phyloP scores from a whole-genome alignment of 2,888 invertebrate genomes.

The Odontothrips loti region DNA sequence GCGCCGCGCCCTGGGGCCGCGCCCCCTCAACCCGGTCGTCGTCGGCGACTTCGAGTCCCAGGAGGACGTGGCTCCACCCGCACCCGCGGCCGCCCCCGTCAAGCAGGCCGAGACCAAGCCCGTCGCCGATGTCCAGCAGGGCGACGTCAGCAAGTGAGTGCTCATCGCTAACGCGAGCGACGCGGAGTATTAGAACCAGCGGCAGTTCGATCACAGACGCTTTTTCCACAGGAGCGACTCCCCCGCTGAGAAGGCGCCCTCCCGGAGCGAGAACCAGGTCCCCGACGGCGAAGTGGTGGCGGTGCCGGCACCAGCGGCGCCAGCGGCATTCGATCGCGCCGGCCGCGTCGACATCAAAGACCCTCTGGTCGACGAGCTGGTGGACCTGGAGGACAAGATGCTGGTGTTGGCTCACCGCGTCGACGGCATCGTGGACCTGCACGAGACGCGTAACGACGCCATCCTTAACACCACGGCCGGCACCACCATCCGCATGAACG shows the following conservation, averaged over 20 bases:
- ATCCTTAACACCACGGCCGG: neutral
- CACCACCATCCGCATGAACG: conserved; percentile 54
- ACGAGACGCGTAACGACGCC: neutral
- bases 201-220: too few relatives aligned
- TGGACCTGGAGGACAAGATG: neutral
- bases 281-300: too few relatives aligned
- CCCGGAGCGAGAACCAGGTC: too few relatives aligned
- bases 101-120: neutral
- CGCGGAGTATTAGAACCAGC: too few relatives aligned
- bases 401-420: neutral
- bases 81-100: neutral
- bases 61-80: neutral
- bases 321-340: neutral
- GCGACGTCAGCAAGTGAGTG: too few relatives aligned
- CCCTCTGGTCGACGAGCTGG: neutral
- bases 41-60: neutral
- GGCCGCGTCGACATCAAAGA: neutral
- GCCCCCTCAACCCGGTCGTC: neutral
- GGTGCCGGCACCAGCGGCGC: too few relatives aligned
- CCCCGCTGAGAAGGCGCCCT: too few relatives aligned
- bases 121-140: too few relatives aligned
- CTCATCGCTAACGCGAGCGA: too few relatives aligned
- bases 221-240: too few relatives aligned
- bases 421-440: neutral
- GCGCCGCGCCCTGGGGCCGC: neutral